Evolutionary conservation across 1,140 invertebrate species (phyloP), one percentile per base, ranked within the genome.

Genomic region (Drosophila ficusphila): DNA sequence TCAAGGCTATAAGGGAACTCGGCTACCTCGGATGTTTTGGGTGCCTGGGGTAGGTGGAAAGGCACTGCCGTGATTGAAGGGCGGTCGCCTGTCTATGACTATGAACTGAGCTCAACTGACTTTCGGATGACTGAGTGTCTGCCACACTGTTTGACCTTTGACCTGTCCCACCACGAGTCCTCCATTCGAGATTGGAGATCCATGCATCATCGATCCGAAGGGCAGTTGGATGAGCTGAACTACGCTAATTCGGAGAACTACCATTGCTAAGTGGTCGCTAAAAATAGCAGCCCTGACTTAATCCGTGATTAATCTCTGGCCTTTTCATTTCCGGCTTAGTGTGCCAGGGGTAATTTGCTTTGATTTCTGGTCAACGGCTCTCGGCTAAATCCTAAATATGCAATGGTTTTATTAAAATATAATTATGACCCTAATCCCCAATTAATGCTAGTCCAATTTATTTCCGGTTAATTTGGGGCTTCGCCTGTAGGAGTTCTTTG

Each of bases 11-110:
- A 21, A 33, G 19, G 46, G 23, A 25, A 9, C 11, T 4, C 8
- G 42, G 42, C 7, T 46, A 27, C 23, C 16, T 42, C 9, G 42
- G 23, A 4, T 27, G 14, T 12, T 25, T 12, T 12, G 23, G n/a
- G 19, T 11, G 19, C 14, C 7, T 18, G 8, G 8, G 8, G 14
- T 9, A 7, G 36, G 8, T 16, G 16, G n/a, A n/a, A n/a, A n/a
- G 14, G 36, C 8, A n/a, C n/a, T 9, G 12, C 16, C 12, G 2
- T 83, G 70, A 83, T 83, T 83, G 79, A 83, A 78, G 57, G 70
- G 51, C 44, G 34, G 18, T 39, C 61, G 70, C 60, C 44, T 39
- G 18, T 31, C 61, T 62, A 23, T 65, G 23, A 65, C 57, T 18
- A n/a, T n/a, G 31, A n/a, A n/a, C n/a, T n/a, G n/a, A n/a, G n/a